Evolutionary conservation across 2,113 vertebrate species (phyloP).

Genomic region (Taurulus bubalis): DNA sequence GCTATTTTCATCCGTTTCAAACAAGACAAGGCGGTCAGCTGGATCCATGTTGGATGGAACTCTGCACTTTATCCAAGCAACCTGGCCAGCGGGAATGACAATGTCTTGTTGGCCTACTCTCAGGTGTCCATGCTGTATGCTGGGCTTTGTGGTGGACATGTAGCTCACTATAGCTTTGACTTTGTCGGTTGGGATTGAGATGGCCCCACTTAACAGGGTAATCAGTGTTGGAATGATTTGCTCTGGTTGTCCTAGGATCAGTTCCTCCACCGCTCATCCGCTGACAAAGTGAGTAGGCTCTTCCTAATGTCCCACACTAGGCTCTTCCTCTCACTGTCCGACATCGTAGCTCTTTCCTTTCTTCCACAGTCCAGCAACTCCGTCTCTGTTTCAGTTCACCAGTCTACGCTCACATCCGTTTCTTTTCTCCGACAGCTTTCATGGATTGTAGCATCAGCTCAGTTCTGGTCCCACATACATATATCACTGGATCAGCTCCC

Average conservation of each 20-base stretch:
- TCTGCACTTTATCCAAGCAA: neutral
- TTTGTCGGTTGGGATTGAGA: too few species aligned
- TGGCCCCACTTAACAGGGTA: too few species aligned
- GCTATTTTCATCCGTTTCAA: neutral
- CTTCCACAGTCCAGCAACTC: neutral
- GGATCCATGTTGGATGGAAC: neutral
- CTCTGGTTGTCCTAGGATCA: too few species aligned
- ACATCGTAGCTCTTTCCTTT: neutral
- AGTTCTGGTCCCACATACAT: too few species aligned
- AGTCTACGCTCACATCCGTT: neutral
- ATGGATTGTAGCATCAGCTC: neutral
- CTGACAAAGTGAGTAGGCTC: neutral
- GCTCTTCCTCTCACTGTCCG: neutral
- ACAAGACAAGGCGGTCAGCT: neutral
- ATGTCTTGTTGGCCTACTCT: neutral
- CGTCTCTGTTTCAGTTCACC: too few species aligned
- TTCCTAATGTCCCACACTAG: neutral
- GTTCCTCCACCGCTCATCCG: neutral
- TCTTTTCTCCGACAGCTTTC: too few species aligned
- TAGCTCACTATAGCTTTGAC: too few species aligned
- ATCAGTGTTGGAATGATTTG: too few species aligned
- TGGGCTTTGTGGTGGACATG: too few species aligned
- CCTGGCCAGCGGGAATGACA: neutral
- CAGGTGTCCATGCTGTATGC: too few species aligned
- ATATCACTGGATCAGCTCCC: neutral